These are phyloP conservation scores for Limosa lapponica DNA, from an alignment of 2,797 vertebrate genomes.

Conservation along the genomic window DNA sequence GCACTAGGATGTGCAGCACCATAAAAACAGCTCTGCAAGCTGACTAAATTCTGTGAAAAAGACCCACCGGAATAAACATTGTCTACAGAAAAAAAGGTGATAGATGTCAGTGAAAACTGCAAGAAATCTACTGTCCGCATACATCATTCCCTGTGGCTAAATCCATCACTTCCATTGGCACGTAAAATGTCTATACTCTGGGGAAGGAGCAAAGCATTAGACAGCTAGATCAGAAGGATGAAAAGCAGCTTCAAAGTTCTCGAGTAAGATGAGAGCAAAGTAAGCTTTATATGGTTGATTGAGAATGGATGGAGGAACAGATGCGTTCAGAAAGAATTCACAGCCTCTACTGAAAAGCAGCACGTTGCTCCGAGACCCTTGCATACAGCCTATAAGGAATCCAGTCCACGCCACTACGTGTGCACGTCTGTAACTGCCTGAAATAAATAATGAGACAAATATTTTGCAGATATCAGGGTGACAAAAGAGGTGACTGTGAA, in stretches of 20 bases:
- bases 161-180: constrained; percentile 54
- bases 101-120: constrained; percentile 27
- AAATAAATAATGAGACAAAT: background rate
- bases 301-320: background rate
- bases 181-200: background rate
- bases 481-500: background rate
- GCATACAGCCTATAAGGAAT: background rate
- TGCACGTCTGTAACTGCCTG: background rate
- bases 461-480: background rate
- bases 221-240: constrained; percentile 7
- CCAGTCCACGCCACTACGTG: background rate
- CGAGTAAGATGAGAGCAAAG: background rate
- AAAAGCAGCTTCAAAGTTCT: constrained; percentile 28
- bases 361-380: background rate
- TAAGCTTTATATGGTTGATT: background rate
- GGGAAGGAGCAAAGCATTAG: background rate
- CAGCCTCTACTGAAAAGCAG: background rate
- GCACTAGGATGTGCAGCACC: background rate
- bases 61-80: constrained; percentile 19
- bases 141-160: constrained; percentile 45
- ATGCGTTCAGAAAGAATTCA: background rate
- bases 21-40: background rate
- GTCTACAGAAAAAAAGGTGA: constrained; percentile 21
- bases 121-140: constrained; percentile 9
- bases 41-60: constrained; percentile 43